phyloP scores from a whole-genome alignment of 2,113 vertebrate genomes.

The Cynopterus brachyotis region DNA sequence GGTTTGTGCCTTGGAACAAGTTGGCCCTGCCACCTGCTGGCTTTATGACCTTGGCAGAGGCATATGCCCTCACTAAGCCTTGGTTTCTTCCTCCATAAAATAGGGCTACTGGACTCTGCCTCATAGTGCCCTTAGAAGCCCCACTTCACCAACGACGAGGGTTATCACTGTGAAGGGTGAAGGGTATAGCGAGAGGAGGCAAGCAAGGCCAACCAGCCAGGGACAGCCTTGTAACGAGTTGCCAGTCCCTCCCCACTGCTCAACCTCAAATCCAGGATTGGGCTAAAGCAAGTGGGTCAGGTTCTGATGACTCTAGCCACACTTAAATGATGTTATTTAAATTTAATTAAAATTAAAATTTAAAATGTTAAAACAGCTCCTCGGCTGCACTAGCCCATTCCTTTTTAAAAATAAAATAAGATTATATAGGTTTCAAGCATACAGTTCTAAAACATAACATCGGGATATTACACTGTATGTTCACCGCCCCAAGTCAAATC shows the following conservation, averaged over 20 bases:
- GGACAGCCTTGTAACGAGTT: too few relatives aligned
- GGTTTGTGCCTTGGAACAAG: neutral
- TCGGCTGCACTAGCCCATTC: neutral
- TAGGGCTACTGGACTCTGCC: neutral
- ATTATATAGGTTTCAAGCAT: too few relatives aligned
- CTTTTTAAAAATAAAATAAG: too few relatives aligned
- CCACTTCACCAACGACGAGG: neutral
- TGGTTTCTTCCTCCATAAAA: neutral
- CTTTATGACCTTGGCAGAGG: neutral
- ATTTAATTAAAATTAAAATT: neutral
- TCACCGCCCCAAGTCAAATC: too few relatives aligned
- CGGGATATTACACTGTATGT: too few relatives aligned
- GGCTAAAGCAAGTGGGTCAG: fast-evolving
- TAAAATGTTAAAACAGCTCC: neutral
- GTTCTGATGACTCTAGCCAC: neutral
- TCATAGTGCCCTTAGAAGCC: neutral
- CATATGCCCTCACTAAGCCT: neutral
- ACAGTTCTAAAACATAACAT: too few relatives aligned
- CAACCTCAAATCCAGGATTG: neutral
- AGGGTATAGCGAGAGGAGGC: neutral
- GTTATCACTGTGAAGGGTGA: fast-evolving
- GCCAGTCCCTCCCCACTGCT: neutral
- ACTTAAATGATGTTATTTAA: neutral
- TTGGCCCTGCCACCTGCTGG: neutral
- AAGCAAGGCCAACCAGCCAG: neutral